phyloP scores from a whole-genome alignment of 2,113 vertebrate species.

The Equus przewalskii region DNA sequence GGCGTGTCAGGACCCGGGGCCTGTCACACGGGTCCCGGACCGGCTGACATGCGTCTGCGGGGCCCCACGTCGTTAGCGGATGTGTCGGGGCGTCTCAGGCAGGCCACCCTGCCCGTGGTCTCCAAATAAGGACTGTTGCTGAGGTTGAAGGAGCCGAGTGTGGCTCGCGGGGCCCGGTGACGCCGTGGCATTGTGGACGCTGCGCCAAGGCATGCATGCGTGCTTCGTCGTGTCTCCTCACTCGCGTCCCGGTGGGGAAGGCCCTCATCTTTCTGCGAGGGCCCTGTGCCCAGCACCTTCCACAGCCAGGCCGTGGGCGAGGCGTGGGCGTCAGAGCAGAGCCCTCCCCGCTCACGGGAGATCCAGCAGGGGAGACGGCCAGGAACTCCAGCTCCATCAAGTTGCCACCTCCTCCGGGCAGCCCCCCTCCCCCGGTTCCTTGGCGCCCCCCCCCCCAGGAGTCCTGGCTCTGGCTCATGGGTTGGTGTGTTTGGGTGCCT shows the following conservation, averaged over 20 bases:
- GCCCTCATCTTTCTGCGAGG: accelerated
- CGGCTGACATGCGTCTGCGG: accelerated
- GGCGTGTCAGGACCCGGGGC: accelerated
- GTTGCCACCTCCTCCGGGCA: not conserved
- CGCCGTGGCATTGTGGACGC: not conserved
- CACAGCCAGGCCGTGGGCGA: not conserved
- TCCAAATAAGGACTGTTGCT: not conserved
- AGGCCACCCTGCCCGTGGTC: not conserved
- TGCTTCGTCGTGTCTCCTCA: accelerated
- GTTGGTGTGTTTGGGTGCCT: not conserved
- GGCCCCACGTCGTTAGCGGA: not conserved
- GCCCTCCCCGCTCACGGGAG: not conserved
- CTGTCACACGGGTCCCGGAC: not conserved
- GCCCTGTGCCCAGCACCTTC: too few species aligned
- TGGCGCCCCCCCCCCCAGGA: too few species aligned
- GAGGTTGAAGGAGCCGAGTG: accelerated
- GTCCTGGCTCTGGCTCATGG: accelerated
- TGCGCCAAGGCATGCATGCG: accelerated
- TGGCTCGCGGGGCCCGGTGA: not conserved
- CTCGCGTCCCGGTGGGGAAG: accelerated
- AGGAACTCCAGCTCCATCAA: not conserved
- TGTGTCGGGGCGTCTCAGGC: not conserved
- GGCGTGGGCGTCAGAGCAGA: not conserved
- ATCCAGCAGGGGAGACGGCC: not conserved
- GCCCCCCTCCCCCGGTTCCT: not conserved